Conservation (phyloP, 2,888 invertebrate species). For the Platynereis dumerilii region DNA sequence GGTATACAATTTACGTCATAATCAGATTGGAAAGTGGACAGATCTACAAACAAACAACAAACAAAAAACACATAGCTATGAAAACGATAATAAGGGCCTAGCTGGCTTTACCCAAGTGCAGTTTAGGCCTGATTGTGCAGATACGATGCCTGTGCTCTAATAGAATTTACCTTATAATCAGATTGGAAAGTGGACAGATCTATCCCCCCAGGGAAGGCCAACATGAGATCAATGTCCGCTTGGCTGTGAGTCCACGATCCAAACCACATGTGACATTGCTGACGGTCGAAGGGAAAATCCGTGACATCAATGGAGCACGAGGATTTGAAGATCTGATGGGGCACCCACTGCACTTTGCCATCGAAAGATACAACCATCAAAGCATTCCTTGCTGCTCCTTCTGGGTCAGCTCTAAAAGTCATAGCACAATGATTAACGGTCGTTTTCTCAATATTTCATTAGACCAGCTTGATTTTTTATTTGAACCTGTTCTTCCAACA, state of each 20-base stretch:
- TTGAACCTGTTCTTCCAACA: too few relatives aligned
- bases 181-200: constrained; percentile 32
- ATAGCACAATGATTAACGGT: background rate
- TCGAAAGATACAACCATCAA: constrained; percentile 26
- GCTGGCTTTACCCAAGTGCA: too few relatives aligned
- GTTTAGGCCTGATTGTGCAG: too few relatives aligned
- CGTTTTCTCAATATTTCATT: too few relatives aligned
- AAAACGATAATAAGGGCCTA: too few relatives aligned
- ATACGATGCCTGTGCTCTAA: too few relatives aligned
- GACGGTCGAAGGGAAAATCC: constrained; percentile 36
- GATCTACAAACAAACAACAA: too few relatives aligned
- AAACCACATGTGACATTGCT: constrained; percentile 34
- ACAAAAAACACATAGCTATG: too few relatives aligned
- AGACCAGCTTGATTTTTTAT: too few relatives aligned
- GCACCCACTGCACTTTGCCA: constrained; percentile 33
- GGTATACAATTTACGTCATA: too few relatives aligned
- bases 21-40: too few relatives aligned
- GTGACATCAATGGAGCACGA: constrained; percentile 37
- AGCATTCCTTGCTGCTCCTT: constrained; percentile 22
- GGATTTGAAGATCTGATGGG: constrained; percentile 34
- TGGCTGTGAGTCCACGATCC: constrained; percentile 35
- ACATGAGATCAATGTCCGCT: constrained; percentile 27
- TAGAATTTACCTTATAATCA: constrained; percentile 30
- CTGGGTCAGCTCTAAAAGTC: constrained; percentile 28
- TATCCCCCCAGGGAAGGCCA: constrained; percentile 29